Evolutionary conservation across 2,113 vertebrate genomes (phyloP), one percentile per base, ranked within the genome.

Genomic region (Pelusios castaneus): DNA sequence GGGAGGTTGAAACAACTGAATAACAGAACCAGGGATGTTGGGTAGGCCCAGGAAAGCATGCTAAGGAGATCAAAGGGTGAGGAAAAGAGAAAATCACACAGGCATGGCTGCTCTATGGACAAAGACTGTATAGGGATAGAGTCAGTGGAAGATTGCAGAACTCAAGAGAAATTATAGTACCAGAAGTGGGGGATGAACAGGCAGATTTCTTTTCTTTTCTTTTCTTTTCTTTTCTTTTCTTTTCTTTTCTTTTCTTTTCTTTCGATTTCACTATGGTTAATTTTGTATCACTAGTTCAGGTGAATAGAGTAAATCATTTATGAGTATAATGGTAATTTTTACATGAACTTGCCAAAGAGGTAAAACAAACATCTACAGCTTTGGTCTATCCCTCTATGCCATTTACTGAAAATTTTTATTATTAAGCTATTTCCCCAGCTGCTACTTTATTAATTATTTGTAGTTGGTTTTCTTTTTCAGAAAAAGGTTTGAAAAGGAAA

Each of bases 221-320:
- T 6, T 47, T 47, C 10, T 6, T 47, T 47, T 47, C 7, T 47
- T 47, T 47, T 6, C 10, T 47, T 47, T 6, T 47, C 10, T 47
- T 6, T 47, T 47, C 10, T 6, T 47, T 47, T 47, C 21, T 47
- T 45, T 29, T 25, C 27, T 80, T 49, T 84, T 29, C 49, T 70
- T 47, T 60, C n/a, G 29, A 29, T 70, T 77, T 88, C 63, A 43
- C 49, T 82, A 51, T 82, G 38, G 76, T 27, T 89, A 85, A 89
- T 85, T 75, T 80, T 63, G 60, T 84, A 86, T 77, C 56, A 79
- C 43, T 12, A 31, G 76, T 52, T 41, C 60, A 85, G 51, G 78
- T 87, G 73, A 87, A 89, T 73, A 73, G n/a, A 89, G 31, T 89
- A 58, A 80, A 87, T 73, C 79, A 89, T 83, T 83, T 93, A 93